A percentile compares a stretch with the other conserved stretches of the same genome.
These are phyloP conservation scores for Pseudorectes ferrugineus DNA, from an alignment of 2,113 vertebrate species.

Conservation along the genomic window DNA sequence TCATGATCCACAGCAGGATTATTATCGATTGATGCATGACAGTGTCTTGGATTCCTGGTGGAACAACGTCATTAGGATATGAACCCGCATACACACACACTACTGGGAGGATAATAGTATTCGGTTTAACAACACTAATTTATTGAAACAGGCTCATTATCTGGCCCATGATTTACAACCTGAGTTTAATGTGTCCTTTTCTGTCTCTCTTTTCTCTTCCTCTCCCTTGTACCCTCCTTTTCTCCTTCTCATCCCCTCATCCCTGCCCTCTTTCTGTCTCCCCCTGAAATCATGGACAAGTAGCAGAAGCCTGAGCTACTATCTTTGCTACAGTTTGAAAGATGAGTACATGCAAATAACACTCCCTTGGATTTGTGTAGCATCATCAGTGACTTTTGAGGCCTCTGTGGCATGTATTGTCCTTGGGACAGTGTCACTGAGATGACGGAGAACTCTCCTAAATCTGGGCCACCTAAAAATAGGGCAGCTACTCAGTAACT, in stretches of 20 bases:
- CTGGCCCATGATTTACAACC: background rate
- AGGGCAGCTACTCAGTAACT: background rate
- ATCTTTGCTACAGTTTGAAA: background rate
- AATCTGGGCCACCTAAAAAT: background rate
- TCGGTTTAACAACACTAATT: constrained; percentile 2
- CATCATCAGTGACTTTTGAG: background rate
- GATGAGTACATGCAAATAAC: background rate
- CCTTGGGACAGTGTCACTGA: background rate
- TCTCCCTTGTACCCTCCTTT: background rate
- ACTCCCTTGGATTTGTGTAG: background rate
- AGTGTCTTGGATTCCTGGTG: background rate
- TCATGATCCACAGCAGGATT: constrained; percentile 7
- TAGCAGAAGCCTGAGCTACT: background rate
- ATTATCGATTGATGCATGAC: background rate
- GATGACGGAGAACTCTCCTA: background rate
- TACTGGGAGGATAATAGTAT: background rate
- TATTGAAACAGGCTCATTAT: constrained; percentile 10
- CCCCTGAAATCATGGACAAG: background rate
- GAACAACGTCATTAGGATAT: background rate
- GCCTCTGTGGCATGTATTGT: background rate
- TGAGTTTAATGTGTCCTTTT: background rate
- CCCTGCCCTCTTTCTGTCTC: background rate
- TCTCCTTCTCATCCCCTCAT: background rate
- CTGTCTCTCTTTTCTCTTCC: background rate
- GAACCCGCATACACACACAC: background rate